Percentiles rank a stretch among this genome's conserved stretches.
phyloP scores from a whole-genome alignment of 2,113 vertebrate species.

The Gopherus flavomarginatus region DNA sequence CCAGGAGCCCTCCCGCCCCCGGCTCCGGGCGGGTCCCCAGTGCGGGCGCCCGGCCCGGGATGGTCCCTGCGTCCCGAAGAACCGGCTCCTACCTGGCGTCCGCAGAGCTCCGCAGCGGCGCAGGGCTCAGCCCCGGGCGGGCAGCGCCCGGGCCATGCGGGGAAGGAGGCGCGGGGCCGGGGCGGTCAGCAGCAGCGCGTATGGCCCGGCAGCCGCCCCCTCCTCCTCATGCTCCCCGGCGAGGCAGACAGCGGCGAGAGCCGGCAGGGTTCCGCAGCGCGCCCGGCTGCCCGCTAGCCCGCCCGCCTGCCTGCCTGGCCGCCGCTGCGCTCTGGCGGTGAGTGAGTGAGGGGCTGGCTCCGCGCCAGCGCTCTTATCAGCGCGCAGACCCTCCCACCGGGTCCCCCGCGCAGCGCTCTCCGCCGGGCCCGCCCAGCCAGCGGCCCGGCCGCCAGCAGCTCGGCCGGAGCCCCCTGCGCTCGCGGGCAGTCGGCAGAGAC shows the following conservation, averaged over 20 bases:
- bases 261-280: background rate
- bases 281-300: background rate
- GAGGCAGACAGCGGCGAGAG: background rate
- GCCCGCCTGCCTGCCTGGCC: background rate
- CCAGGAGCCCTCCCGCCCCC: background rate
- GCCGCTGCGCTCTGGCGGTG: too few species aligned
- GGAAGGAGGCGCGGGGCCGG: background rate
- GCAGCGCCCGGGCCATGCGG: background rate
- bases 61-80: background rate
- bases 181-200: background rate
- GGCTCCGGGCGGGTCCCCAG: background rate
- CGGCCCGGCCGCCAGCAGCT: background rate
- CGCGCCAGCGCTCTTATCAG: background rate
- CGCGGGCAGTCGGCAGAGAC: background rate
- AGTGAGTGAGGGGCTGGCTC: background rate
- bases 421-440: background rate
- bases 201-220: background rate
- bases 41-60: background rate
- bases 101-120: background rate
- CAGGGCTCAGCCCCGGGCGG: background rate
- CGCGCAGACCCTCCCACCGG: background rate
- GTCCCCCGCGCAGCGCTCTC: background rate
- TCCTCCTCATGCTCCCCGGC: background rate
- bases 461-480: background rate
- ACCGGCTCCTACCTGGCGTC: background rate